Conservation (phyloP, 2,888 invertebrate genomes). For the Limnephilus auricula region DNA sequence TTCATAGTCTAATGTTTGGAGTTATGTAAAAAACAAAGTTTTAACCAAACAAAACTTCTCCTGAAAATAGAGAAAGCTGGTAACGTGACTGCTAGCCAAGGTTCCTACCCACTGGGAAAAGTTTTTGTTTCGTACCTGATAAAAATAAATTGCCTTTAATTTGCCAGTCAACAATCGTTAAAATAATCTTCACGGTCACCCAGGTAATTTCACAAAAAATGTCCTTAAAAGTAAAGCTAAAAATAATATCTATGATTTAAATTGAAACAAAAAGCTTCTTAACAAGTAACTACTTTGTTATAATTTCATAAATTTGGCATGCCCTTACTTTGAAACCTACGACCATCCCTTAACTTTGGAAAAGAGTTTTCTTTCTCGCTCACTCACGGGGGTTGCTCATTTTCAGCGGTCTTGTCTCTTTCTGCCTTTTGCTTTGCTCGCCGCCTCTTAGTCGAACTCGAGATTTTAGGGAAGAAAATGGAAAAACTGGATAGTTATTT, state of each 20-base stretch:
- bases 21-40: too few species aligned
- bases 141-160: too few species aligned
- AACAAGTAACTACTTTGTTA: background rate
- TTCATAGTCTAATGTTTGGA: too few species aligned
- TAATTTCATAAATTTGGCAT: background rate
- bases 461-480: background rate
- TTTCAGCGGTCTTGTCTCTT: background rate
- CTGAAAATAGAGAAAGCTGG: too few species aligned
- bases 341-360: constrained; percentile 4
- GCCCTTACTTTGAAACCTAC: background rate
- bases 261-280: background rate
- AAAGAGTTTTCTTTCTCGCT: constrained; percentile 14
- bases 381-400: background rate
- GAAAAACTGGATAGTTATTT: background rate
- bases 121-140: too few species aligned
- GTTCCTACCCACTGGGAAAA: too few species aligned
- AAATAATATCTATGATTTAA: background rate
- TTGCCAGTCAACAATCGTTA: too few species aligned
- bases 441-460: background rate
- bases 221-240: too few species aligned
- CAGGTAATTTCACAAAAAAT: too few species aligned
- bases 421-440: constrained; percentile 14
- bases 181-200: too few species aligned
- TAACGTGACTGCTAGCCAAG: too few species aligned
- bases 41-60: too few species aligned